Evolutionary conservation across 2,888 invertebrate species (phyloP).

Genomic region (Gastrophysa polygoni): DNA sequence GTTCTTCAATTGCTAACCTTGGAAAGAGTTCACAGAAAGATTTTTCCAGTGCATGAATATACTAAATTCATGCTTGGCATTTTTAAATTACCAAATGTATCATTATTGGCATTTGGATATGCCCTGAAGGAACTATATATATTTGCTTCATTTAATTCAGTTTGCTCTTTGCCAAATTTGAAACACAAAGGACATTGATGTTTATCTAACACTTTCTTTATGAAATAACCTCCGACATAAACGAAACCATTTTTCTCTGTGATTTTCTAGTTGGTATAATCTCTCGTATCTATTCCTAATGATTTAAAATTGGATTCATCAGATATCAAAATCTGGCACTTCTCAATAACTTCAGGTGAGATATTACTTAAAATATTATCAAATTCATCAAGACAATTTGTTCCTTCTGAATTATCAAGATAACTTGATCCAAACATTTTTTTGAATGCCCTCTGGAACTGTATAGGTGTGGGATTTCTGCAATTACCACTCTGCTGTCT

Average conservation of each 20-base stretch:
- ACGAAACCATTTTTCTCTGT: conserved; percentile 25
- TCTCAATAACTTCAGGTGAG: conserved; percentile 20
- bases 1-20: no score
- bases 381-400: conserved; percentile 31
- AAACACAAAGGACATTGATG: conserved; percentile 20
- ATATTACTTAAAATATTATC: conserved; percentile 26
- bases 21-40: no score
- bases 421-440: conserved; percentile 30
- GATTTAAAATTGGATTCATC: neutral
- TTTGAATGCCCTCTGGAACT: conserved; percentile 33
- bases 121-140: conserved; percentile 24
- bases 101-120: conserved; percentile 14
- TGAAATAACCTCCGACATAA: conserved; percentile 27
- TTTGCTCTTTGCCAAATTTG: no score
- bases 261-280: conserved; percentile 20
- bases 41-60: conserved; percentile 13
- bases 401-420: no score
- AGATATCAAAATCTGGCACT: neutral
- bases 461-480: no score
- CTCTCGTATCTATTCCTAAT: neutral
- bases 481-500: no score
- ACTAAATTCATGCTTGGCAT: conserved; percentile 18
- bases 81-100: conserved; percentile 17
- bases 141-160: conserved; percentile 3
- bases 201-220: conserved; percentile 18